Evolutionary conservation across 2,113 vertebrate genomes (phyloP).

Genomic region (Callipepla californica): DNA sequence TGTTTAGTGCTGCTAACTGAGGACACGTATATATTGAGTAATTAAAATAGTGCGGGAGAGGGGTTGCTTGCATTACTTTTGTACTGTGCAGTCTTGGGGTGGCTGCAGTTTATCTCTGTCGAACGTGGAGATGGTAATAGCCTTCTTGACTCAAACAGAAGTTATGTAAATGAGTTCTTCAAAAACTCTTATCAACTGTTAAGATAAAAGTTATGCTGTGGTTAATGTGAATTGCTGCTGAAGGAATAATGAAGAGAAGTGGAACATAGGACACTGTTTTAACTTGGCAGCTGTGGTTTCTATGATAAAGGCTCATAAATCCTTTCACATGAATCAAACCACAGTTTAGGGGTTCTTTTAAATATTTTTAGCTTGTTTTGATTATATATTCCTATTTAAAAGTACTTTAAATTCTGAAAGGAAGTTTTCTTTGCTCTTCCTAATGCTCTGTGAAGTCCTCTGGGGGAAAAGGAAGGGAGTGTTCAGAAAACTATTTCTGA

Average conservation of each 20-base stretch:
- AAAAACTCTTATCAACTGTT: background rate
- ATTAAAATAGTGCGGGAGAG: background rate
- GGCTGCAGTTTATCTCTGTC: background rate
- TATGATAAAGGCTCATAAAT: background rate
- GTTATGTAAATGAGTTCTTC: background rate
- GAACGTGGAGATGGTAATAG: background rate
- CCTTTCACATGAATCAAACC: background rate
- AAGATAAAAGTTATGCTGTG: background rate
- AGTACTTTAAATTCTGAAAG: background rate
- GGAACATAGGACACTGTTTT: background rate
- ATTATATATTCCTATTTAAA: background rate
- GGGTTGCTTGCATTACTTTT: rapidly evolving
- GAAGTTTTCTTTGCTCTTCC: background rate
- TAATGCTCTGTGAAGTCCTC: background rate
- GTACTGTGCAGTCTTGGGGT: background rate
- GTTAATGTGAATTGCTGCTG: background rate
- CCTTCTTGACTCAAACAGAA: background rate
- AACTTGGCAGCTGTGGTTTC: constrained; percentile 36
- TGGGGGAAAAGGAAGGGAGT: background rate
- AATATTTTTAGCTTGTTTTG: background rate
- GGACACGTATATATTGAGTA: rapidly evolving
- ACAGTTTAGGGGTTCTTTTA: background rate
- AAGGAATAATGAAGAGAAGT: background rate
- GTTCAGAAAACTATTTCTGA: background rate
- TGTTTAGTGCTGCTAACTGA: background rate